Base-by-base conservation (phyloP, 2,113 vertebrate genomes). In the Brachionichthys hirsutus region DNA sequence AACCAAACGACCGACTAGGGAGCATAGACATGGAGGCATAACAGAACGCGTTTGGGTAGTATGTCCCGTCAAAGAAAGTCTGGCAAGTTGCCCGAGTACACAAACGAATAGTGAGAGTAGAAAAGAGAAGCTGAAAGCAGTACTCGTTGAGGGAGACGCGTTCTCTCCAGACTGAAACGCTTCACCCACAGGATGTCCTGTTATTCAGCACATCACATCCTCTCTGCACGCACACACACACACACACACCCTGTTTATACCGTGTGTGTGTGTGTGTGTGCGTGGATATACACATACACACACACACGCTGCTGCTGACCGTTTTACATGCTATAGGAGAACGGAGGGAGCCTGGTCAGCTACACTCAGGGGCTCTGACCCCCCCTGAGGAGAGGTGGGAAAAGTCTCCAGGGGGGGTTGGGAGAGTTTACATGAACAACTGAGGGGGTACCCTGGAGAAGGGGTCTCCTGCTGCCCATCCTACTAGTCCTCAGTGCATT, bases 51-150 rank as follows among this genome's bases (percentile, higher is more conserved):
- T 73, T 61, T 2, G 57, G 71, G 60, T 68, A 52, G 22, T 65
- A n/a, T 47, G 69, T 70, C 67, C 77, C 77, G 47, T 60, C 62
- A 68, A 77, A 78, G 43, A 64, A 68, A 58, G 61, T 80, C 69
- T 68, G 72, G 51, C 66, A 82, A 65, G 75, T 65, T 73, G 56
- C 40, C 61, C 12, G 63, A 80, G 72, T 62, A 65, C 68, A 80
- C 75, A 68, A 76, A 75, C 75, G 80, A 60, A 78, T 60, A 81
- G 73, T 82, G 78, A 86, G 75, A 74, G 81, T 84, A 78, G 63
- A 82, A 79, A 85, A 70, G 43, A 61, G 64, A 77, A 80, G 71
- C 11, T 56, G 70, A 66, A 84, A 83, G 67, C 61, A 30, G 59
- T 72, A 62, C 62, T 70, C 40, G 9, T 14, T 75, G 53, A 5